Conservation (phyloP, 2,888 invertebrate genomes). For the Aspidiotus rigidus region DNA sequence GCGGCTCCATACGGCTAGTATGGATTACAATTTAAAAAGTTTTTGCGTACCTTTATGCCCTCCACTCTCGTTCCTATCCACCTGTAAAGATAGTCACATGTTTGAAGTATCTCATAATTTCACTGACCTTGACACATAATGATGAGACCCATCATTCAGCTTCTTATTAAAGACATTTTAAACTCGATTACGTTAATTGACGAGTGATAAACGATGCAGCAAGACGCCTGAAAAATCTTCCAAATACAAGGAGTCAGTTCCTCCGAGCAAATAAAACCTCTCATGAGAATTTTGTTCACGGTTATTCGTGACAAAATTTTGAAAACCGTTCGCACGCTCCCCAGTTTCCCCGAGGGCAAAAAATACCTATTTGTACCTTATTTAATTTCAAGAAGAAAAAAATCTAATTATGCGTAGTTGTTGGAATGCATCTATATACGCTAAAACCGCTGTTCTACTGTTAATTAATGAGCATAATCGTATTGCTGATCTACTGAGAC, state of each 20-base stretch:
- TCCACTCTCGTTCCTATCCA: too few species aligned
- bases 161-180: too few species aligned
- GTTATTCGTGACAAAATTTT: background rate
- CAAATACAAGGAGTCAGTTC: background rate
- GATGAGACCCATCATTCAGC: too few species aligned
- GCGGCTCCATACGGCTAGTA: too few species aligned
- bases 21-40: too few species aligned
- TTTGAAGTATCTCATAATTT: too few species aligned
- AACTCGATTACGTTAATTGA: too few species aligned
- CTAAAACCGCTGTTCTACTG: background rate
- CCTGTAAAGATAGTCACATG: too few species aligned
- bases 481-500: background rate
- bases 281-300: background rate
- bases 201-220: too few species aligned
- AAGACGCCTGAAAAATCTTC: background rate
- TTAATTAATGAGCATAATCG: slow-evolving; percentile 16
- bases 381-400: background rate
- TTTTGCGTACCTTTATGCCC: too few species aligned
- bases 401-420: background rate
- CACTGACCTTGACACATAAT: too few species aligned
- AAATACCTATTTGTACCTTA: background rate
- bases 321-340: background rate
- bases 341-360: background rate
- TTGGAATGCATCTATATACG: background rate
- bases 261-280: background rate